A percentile compares a stretch with the other conserved stretches of the same genome.
Conservation (phyloP, 2,113 vertebrate genomes). For the Nyctibius bracteatus region DNA sequence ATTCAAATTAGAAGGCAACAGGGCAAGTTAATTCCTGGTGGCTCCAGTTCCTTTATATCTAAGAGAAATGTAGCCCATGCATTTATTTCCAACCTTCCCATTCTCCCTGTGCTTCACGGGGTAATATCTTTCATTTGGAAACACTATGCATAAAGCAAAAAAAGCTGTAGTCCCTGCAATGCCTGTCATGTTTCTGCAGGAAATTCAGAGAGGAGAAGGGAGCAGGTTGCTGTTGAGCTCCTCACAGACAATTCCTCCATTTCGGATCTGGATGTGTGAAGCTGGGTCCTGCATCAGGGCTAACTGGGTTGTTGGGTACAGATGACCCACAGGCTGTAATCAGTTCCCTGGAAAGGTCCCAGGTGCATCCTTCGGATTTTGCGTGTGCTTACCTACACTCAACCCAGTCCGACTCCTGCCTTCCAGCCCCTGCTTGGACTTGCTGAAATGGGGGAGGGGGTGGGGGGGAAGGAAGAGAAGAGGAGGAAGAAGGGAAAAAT, state of each 20-base stretch:
- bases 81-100: not conserved
- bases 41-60: not conserved
- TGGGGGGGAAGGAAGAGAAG: not conserved
- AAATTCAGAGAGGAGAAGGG: not conserved
- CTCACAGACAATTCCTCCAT: not conserved
- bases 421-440: not conserved
- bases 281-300: not conserved
- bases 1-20: not conserved
- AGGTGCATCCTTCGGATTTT: not conserved
- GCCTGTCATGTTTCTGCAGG: not conserved
- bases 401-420: not conserved
- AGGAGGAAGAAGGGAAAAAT: not conserved
- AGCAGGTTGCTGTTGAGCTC: not conserved
- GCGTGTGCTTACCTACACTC: not conserved
- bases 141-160: not conserved
- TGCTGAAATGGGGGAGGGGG: not conserved
- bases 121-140: not conserved
- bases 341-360: not conserved
- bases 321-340: not conserved
- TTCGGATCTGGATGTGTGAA: not conserved
- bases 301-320: not conserved
- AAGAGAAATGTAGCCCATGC: not conserved
- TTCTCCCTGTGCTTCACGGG: not conserved
- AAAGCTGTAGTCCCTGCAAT: not conserved
- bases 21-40: not conserved